These are phyloP conservation scores for Nothoprocta pentlandii DNA, from an alignment of 2,113 vertebrate species.

Conservation along the genomic window DNA sequence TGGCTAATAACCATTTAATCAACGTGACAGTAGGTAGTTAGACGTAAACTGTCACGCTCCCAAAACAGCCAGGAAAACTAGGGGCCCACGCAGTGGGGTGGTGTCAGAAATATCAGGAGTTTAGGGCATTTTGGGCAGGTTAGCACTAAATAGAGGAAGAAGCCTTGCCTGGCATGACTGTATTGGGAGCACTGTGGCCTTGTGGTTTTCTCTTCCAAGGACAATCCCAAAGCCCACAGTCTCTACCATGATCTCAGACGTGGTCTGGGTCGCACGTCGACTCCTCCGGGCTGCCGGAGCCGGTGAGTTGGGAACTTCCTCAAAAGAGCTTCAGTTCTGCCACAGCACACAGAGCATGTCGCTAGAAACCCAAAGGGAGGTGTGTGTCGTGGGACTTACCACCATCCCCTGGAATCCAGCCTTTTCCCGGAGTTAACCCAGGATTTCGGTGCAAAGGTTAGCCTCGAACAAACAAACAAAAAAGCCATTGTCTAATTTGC, in stretches of 20 bases:
- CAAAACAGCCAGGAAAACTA: background rate
- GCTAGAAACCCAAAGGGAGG: background rate
- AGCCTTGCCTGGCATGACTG: background rate
- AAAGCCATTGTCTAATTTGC: background rate
- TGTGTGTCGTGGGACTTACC: background rate
- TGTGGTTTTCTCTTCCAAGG: background rate
- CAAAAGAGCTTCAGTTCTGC: background rate
- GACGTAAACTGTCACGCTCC: background rate
- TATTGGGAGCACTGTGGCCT: background rate
- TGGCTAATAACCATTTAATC: conserved; percentile 47
- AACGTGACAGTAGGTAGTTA: background rate
- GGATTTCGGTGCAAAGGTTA: conserved; percentile 33
- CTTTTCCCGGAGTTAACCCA: background rate
- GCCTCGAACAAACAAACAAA: background rate
- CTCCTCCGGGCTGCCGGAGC: too few relatives aligned
- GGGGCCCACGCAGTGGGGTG: background rate
- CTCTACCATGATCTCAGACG: background rate
- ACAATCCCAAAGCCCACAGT: background rate
- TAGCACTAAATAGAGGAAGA: background rate
- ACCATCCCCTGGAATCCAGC: background rate
- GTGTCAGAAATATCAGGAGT: background rate
- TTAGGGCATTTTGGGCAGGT: background rate
- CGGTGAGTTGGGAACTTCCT: background rate
- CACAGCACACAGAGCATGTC: background rate
- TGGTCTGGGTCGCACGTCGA: too few relatives aligned